These are phyloP conservation scores for Diadema setosum DNA, from an alignment of 35 echinoderm and acorn worm species.

Conservation along the genomic window DNA sequence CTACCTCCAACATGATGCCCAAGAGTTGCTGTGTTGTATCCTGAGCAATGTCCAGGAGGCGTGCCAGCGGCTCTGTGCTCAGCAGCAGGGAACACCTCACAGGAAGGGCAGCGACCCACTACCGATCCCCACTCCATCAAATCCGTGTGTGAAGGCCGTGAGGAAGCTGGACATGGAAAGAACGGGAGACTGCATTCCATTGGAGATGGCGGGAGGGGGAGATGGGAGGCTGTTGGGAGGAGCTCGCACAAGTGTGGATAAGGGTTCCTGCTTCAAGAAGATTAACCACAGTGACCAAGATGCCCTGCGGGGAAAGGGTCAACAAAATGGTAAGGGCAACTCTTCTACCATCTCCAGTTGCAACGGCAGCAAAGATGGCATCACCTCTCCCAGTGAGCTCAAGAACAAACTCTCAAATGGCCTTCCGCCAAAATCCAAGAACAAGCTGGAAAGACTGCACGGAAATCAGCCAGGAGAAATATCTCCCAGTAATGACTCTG, in stretches of 20 bases:
- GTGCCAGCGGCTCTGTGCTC: constrained; percentile 43
- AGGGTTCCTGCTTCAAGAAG: background rate
- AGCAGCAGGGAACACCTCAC: background rate
- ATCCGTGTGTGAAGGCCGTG: background rate
- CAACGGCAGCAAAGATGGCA: too few species aligned
- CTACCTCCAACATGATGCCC: constrained; percentile 96
- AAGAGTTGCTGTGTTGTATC: constrained; percentile 86
- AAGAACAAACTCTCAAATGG: too few species aligned
- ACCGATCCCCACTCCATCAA: background rate
- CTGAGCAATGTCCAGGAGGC: constrained; percentile 79
- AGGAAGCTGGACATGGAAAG: background rate
- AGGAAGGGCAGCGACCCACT: background rate
- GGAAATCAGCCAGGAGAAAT: background rate
- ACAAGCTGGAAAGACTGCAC: too few species aligned
- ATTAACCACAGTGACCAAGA: background rate
- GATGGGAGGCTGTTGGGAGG: background rate
- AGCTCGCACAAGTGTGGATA: background rate
- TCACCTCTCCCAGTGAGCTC: too few species aligned
- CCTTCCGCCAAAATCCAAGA: too few species aligned
- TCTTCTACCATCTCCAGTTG: too few species aligned
- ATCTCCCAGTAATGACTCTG: constrained; percentile 56
- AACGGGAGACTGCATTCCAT: background rate
- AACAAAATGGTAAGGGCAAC: background rate
- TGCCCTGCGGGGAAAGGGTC: background rate
- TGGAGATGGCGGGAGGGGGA: background rate